Evolutionary conservation across 2,113 vertebrate genomes (phyloP), one percentile per base, ranked within the genome.

Genomic region (Mirounga angustirostris): DNA sequence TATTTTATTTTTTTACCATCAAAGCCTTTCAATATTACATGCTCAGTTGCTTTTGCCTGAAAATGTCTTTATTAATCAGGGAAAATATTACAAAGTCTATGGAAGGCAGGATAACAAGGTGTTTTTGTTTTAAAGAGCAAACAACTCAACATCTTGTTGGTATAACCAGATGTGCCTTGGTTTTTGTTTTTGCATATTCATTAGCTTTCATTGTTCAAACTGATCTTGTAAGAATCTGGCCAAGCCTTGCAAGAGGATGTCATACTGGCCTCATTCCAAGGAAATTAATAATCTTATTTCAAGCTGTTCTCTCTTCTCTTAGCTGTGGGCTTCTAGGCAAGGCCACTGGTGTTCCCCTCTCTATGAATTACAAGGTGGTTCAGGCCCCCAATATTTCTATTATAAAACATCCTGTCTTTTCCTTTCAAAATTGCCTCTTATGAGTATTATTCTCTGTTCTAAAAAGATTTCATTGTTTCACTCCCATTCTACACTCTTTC

Each of bases 391-490:
- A 84, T 97, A 97, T 97, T 98, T 92, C 56, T 73, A 96, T 97
- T 98, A 96, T 82, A 86, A 84, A 97, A 81, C 87, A 98, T 98
- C 98, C 98, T 86, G 97, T 91, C 97, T 98, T 98, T 97, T 97
- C 96, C 69, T 98, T 98, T 96, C 97, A 88, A 90, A 95, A 98
- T 98, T 98, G 96, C 98, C 98, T 98, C 98, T 98, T 98, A 98
- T 98, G 97, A 97, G 97, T 98, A 98, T 99, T 99, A 98, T 99
- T 98, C 97, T 98, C 96, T 97, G 93, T 96, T 96, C 97, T 95
- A 98, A 98, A 98, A 99, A 98, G 94, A 98, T 97, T 98, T 98
- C 95, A 98, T 99, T 99, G 99, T 99, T 99, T 99, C 99, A 98
- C 73, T 93, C 96, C 98, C 97, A 98, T 98, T 98, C 98, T 98